These are phyloP conservation scores for Drosophila miranda DNA, from an alignment of 1,140 invertebrate genomes.

Conservation along the genomic window DNA sequence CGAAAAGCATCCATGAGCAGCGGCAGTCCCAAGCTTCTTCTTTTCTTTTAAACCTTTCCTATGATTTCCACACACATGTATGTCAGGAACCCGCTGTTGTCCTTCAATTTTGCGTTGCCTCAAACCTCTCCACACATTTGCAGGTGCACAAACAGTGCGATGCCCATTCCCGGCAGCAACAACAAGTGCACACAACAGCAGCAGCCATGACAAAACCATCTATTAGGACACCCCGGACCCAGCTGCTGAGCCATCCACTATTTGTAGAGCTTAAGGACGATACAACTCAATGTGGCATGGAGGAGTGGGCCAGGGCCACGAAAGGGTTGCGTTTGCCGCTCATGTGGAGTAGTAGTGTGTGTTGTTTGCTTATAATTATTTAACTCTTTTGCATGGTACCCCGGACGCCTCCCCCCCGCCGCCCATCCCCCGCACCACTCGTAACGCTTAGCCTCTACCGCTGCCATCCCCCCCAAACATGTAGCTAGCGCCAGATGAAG, in stretches of 20 bases:
- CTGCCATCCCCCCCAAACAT: neutral
- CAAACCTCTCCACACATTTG: constrained; percentile 10
- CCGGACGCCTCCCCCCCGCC: neutral
- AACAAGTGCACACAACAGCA: too few species aligned
- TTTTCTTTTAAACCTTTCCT: too few species aligned
- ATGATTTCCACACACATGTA: too few species aligned
- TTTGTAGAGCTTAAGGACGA: constrained; percentile 68
- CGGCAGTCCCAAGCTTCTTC: too few species aligned
- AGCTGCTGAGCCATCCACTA: constrained; percentile 58
- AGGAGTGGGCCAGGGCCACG: neutral
- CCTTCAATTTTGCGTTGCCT: too few species aligned
- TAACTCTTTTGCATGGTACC: constrained; percentile 70
- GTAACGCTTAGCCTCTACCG: neutral
- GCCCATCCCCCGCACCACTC: neutral
- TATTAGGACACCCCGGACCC: constrained; percentile 37
- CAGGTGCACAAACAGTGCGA: constrained; percentile 37
- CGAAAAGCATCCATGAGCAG: too few species aligned
- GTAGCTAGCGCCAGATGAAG: constrained; percentile 62
- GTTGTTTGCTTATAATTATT: constrained; percentile 73
- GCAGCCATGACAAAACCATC: neutral
- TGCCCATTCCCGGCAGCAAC: neutral
- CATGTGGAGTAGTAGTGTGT: constrained; percentile 11
- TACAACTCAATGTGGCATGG: constrained; percentile 2
- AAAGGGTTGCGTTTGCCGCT: constrained; percentile 6
- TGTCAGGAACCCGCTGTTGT: too few species aligned